These are phyloP conservation scores for Drosophila mimica DNA, from an alignment of 2,888 invertebrate genomes.

Conservation along the genomic window DNA sequence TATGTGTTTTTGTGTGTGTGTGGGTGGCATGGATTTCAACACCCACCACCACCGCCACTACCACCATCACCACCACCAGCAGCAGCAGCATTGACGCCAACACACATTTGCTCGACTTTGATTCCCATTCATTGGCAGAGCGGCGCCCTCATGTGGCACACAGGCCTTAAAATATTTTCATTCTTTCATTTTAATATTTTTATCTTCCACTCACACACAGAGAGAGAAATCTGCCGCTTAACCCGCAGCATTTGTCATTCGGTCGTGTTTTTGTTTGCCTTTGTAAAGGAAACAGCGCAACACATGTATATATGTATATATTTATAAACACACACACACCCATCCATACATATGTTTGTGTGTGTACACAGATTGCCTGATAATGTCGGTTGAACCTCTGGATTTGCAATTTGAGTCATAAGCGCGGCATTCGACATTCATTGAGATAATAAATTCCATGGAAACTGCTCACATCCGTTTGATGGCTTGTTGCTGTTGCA, in stretches of 20 bases:
- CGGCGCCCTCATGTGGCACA: slow-evolving; percentile 52
- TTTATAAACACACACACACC: slow-evolving; percentile 8
- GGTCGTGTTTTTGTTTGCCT: slow-evolving; percentile 59
- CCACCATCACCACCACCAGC: slow-evolving; percentile 16
- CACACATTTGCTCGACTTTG: slow-evolving; percentile 57
- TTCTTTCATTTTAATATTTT: slow-evolving; percentile 51
- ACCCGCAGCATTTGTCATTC: slow-evolving; percentile 65
- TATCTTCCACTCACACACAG: slow-evolving; percentile 42
- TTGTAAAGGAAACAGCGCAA: slow-evolving; percentile 63
- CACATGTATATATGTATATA: slow-evolving; percentile 49
- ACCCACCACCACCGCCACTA: slow-evolving; percentile 35
- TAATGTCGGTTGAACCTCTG: slow-evolving; percentile 51
- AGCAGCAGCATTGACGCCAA: slow-evolving; percentile 41
- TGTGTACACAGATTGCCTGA: slow-evolving; percentile 58
- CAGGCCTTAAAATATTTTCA: slow-evolving; percentile 51
- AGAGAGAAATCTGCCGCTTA: slow-evolving; percentile 45
- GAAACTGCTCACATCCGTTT: slow-evolving; percentile 55
- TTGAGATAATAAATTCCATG: slow-evolving; percentile 64
- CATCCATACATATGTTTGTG: slow-evolving; percentile 34
- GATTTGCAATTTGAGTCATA: slow-evolving; percentile 71
- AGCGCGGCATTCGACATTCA: slow-evolving; percentile 54
- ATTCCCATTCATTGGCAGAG: slow-evolving; percentile 39
- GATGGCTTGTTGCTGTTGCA: slow-evolving; percentile 31
- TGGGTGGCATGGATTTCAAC: slow-evolving; percentile 58
- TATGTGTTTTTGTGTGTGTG: slow-evolving; percentile 3